Percentiles rank a stretch among this genome's conserved stretches.
These are phyloP conservation scores for Ophioninae sp. DNA, from an alignment of 2,888 invertebrate genomes.

Conservation along the genomic window DNA sequence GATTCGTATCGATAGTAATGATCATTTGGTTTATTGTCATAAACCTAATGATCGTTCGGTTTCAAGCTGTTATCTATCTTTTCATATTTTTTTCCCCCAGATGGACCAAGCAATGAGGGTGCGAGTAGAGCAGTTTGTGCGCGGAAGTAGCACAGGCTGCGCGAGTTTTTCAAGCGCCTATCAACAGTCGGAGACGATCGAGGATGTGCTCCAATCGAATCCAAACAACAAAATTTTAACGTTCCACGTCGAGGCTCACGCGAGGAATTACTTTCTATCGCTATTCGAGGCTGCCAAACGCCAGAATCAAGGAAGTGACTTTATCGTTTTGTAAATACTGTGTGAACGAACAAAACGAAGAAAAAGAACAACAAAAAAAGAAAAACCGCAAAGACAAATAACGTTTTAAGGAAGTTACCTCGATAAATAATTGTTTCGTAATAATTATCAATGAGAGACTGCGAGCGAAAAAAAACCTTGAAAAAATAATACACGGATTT, in stretches of 20 bases:
- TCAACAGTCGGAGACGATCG: conserved; percentile 73
- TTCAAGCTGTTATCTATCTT: too few relatives aligned
- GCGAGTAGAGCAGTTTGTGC: conserved; percentile 83
- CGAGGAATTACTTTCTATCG: conserved; percentile 82
- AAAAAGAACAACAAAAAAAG: too few relatives aligned
- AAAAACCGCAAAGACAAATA: conserved; percentile 23
- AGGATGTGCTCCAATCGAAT: conserved; percentile 68
- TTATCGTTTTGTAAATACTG: conserved; percentile 81
- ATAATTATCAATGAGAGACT: background rate
- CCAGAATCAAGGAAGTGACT: conserved; percentile 82
- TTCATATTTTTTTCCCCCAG: conserved; percentile 70
- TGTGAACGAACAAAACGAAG: background rate
- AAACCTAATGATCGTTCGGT: too few relatives aligned
- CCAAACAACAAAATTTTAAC: conserved; percentile 73
- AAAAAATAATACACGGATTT: too few relatives aligned
- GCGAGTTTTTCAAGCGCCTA: conserved; percentile 77
- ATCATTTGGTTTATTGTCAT: too few relatives aligned
- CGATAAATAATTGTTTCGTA: conserved; percentile 37
- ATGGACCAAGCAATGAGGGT: conserved; percentile 83
- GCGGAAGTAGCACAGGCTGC: conserved; percentile 78
- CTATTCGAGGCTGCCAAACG: conserved; percentile 83
- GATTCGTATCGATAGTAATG: too few relatives aligned
- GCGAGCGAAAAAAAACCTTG: too few relatives aligned
- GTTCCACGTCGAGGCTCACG: conserved; percentile 75
- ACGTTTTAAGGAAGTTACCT: conserved; percentile 12